phyloP scores from a whole-genome alignment of 1,140 invertebrate genomes.

The Holcopasites calliopsidis region DNA sequence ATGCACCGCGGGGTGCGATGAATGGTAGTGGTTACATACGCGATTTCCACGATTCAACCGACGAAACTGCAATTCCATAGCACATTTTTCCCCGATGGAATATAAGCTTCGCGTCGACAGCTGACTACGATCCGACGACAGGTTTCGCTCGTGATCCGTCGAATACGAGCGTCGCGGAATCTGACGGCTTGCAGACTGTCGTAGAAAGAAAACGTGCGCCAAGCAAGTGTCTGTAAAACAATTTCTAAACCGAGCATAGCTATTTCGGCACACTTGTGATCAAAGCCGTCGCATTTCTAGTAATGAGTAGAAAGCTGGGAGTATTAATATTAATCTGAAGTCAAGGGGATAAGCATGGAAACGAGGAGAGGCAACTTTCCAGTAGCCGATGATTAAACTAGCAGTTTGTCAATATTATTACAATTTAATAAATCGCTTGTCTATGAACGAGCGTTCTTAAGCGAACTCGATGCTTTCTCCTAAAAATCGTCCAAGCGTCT shows the following conservation, averaged over 20 bases:
- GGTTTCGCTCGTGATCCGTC: not conserved
- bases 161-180: not conserved
- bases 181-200: not conserved
- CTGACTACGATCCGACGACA: not conserved
- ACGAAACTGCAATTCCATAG: not conserved
- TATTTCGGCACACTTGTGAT: not conserved
- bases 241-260: not conserved
- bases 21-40: constrained; percentile 40
- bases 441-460: not conserved
- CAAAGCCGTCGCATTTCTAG: constrained; percentile 12
- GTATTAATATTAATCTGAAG: constrained; percentile 31
- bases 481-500: not conserved
- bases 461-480: constrained; percentile 27
- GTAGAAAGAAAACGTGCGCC: not conserved
- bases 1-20: constrained; percentile 26
- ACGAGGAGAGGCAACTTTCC: constrained; percentile 33
- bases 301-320: constrained; percentile 50
- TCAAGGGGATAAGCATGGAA: not conserved
- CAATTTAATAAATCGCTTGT: constrained; percentile 20
- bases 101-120: not conserved
- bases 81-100: not conserved
- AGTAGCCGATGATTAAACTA: constrained; percentile 21
- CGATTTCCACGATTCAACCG: constrained; percentile 14
- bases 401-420: constrained; percentile 21
- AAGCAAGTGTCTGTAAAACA: not conserved